Conservation (phyloP, 2,888 invertebrate genomes). For the Mesorhabditis sp. region DNA sequence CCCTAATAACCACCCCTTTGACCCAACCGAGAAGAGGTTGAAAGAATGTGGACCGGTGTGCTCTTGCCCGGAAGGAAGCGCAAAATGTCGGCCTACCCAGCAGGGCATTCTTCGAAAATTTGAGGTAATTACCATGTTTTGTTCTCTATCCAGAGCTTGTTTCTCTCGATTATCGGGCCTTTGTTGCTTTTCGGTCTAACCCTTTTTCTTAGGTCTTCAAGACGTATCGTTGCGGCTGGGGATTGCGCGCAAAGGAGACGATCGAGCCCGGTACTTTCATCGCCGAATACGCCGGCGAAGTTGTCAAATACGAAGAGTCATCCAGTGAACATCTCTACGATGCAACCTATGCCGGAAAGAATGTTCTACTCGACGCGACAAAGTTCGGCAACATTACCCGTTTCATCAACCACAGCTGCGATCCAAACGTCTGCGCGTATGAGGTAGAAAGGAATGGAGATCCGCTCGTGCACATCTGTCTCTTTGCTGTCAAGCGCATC, state of each 20-base stretch:
- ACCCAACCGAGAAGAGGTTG: too few species aligned
- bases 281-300: conserved; percentile 3
- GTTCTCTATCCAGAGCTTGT: too few species aligned
- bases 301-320: not conserved
- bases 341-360: not conserved
- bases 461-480: not conserved
- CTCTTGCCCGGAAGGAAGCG: too few species aligned
- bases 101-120: too few species aligned
- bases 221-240: not conserved
- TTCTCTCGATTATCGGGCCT: too few species aligned
- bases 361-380: not conserved
- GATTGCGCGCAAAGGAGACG: not conserved
- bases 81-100: too few species aligned
- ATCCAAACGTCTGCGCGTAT: not conserved
- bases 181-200: too few species aligned
- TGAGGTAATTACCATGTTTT: too few species aligned
- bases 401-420: not conserved
- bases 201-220: not conserved
- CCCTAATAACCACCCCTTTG: too few species aligned
- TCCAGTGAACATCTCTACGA: conserved; percentile 3
- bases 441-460: not conserved
- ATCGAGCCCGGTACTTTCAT: not conserved
- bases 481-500: too few species aligned
- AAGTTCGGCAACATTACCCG: not conserved
- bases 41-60: too few species aligned